A percentile compares a stretch with the other conserved stretches of the same genome.
Evolutionary conservation across 2,113 vertebrate species (phyloP).

Genomic region (Enhydra lutris): DNA sequence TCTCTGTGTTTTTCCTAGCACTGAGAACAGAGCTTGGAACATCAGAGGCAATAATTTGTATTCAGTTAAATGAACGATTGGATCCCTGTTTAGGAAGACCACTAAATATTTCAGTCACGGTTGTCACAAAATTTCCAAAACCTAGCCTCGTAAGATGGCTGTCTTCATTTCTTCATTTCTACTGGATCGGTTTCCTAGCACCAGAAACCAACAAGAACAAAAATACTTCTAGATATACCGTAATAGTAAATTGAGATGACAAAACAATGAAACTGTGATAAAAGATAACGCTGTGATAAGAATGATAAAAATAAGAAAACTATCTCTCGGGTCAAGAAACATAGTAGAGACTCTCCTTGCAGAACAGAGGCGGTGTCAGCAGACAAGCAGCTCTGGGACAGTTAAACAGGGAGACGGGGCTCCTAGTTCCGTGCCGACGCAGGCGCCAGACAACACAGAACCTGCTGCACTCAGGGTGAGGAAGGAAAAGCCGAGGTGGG

Average conservation of each 20-base stretch:
- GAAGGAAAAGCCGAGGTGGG: neutral
- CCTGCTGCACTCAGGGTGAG: fast-evolving
- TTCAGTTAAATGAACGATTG: neutral
- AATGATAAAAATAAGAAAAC: neutral
- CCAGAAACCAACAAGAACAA: neutral
- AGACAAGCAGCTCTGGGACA: no score
- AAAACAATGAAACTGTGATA: neutral
- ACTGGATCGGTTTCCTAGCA: neutral
- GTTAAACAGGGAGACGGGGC: fast-evolving
- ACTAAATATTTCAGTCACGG: neutral
- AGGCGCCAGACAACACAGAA: neutral
- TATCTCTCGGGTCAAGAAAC: neutral
- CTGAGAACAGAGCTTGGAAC: neutral
- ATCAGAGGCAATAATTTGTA: neutral
- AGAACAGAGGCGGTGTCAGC: neutral
- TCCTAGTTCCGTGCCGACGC: fast-evolving
- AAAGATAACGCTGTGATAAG: neutral
- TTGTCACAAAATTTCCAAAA: neutral
- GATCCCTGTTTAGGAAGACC: neutral
- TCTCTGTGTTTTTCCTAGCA: neutral
- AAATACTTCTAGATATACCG: neutral
- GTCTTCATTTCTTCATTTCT: neutral
- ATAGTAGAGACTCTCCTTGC: neutral
- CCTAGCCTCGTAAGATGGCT: neutral
- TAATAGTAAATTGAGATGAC: neutral